Evolutionary conservation across 2,113 vertebrate genomes (phyloP).

Genomic region (Bungarus multicinctus): DNA sequence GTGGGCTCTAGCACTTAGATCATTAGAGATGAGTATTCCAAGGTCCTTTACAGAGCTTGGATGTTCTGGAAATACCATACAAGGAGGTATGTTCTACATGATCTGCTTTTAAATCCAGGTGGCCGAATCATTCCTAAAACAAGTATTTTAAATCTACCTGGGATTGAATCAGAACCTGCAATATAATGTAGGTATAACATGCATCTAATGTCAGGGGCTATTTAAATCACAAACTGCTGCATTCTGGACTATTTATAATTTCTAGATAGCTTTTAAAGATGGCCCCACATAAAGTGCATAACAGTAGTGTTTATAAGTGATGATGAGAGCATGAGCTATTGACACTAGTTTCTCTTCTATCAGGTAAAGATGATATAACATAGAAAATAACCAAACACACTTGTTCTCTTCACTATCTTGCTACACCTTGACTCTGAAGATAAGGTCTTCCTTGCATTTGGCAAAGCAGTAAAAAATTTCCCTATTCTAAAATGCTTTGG

Average conservation of each 20-base stretch:
- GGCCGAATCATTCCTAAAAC: neutral
- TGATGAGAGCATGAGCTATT: neutral
- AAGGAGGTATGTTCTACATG: neutral
- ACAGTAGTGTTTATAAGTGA: neutral
- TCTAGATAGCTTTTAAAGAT: neutral
- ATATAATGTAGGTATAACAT: neutral
- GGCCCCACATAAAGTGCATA: neutral
- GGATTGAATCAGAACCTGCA: neutral
- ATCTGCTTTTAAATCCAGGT: neutral
- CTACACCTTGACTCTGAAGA: neutral
- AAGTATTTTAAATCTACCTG: neutral
- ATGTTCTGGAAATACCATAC: neutral
- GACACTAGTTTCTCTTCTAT: neutral
- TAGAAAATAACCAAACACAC: neutral
- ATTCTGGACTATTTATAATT: neutral
- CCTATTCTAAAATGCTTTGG: neutral
- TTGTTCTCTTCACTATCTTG: neutral
- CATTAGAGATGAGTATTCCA: too few species aligned
- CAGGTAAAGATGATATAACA: neutral
- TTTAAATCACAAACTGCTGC: neutral
- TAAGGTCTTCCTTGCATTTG: neutral
- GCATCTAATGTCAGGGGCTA: neutral
- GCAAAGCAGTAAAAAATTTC: neutral
- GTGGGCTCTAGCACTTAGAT: too few species aligned
- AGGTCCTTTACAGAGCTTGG: too few species aligned